phyloP scores from a whole-genome alignment of 2,888 invertebrate genomes.

The Syritta pipiens region DNA sequence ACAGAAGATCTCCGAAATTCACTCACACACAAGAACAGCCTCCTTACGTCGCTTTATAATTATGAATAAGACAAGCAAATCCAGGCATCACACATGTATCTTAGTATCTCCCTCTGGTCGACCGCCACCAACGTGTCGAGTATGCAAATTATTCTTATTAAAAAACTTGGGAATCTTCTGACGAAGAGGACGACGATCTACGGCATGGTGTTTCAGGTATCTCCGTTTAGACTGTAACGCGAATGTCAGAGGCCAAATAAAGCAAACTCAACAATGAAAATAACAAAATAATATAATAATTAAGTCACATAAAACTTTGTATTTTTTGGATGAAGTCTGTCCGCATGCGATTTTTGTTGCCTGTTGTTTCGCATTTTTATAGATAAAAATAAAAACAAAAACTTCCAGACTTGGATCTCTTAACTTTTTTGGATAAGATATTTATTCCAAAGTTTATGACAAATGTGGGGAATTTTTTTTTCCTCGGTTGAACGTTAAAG shows the following conservation, averaged over 20 bases:
- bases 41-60: conserved; percentile 31
- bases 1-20: not conserved
- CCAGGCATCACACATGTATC: not conserved
- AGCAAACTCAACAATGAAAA: conserved; percentile 2
- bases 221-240: too few relatives aligned
- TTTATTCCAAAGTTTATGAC: conserved; percentile 51
- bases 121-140: not conserved
- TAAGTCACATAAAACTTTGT: conserved; percentile 56
- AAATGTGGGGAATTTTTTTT: conserved; percentile 45
- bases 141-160: too few relatives aligned
- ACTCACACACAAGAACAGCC: not conserved
- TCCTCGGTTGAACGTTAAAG: not conserved
- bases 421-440: conserved; percentile 24
- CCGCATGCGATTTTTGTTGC: not conserved
- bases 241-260: conserved; percentile 7
- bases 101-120: not conserved
- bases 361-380: conserved; percentile 16
- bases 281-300: conserved; percentile 49
- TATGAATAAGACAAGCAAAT: conserved; percentile 16
- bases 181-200: too few relatives aligned
- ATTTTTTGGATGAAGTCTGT: not conserved
- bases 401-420: conserved; percentile 11
- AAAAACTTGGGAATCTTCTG: too few relatives aligned
- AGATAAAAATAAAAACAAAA: too few relatives aligned
- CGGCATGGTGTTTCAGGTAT: too few relatives aligned